Base-by-base conservation (phyloP, 2,797 vertebrate species). In the Rhinatrema bivittatum region DNA sequence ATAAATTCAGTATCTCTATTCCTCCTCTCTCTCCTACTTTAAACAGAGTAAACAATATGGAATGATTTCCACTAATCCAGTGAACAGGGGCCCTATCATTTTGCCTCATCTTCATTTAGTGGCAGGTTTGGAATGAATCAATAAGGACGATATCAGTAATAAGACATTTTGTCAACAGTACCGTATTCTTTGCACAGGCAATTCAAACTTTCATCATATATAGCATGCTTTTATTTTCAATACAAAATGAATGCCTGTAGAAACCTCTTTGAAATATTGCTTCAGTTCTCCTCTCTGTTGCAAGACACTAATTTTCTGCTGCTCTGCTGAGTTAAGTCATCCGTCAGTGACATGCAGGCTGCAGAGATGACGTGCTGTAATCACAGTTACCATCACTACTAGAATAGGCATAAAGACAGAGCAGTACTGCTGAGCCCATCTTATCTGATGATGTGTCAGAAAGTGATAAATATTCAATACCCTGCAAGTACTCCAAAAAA, bases 391-490 rank as follows among this genome's bases (percentile, higher is more conserved):
- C 37, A 49, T 68, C 36, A 19, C 7, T 3, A 9, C 12, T 24
- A 25, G 27, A 25, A 42, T 10, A 42, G 32, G 12, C 19, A 41
- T 28, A 35, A 28, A 56, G 34, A 53, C 43, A 58, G 55, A 33
- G 44, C 6, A 28, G 8, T 31, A 31, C 19, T 35, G 41, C 18
- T 42, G 2, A 65, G 41, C 11, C 40, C 25, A 18, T 31, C 20
- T 62, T 60, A 61, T 69, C 55, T 41, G 31, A 65, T 53, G 11
- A 16, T 49, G 32, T 14, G 47, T 48, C 29, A 59, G 39, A 57
- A 60, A 71, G 32, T 17, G 4, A 60, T 47, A 53, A 65, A 39
- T 32, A 32, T 9, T 14, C 11, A 25, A 41, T 48, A n/a, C n/a
- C n/a, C n/a, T n/a, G n/a, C n/a, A n/a, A n/a, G n/a, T n/a, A n/a